These are phyloP conservation scores for Aphidius colemani DNA, from an alignment of 2,888 invertebrate genomes.

Conservation along the genomic window DNA sequence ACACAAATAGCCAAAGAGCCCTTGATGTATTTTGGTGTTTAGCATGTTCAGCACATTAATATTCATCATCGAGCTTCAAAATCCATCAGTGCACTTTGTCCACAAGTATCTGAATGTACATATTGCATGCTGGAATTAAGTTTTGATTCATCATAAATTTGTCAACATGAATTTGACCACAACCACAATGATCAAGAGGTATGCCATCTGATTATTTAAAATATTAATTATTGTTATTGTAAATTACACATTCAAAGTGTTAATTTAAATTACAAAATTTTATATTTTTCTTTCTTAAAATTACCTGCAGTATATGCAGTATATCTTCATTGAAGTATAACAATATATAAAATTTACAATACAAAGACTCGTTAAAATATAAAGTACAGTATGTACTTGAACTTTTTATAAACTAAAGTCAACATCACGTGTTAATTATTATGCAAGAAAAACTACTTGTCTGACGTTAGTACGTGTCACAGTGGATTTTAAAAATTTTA, in stretches of 20 bases:
- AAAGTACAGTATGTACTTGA: conserved; percentile 1
- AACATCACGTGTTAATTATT: too few relatives aligned
- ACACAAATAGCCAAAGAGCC: conserved; percentile 26
- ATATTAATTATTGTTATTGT: too few relatives aligned
- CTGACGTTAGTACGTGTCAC: conserved; percentile 12
- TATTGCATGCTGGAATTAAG: too few relatives aligned
- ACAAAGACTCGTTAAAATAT: not conserved
- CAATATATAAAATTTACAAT: too few relatives aligned
- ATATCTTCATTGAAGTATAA: too few relatives aligned
- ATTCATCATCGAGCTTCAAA: conserved; percentile 47
- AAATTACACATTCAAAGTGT: not conserved
- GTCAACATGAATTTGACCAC: not conserved
- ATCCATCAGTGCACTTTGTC: conserved; percentile 13
- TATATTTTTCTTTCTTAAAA: too few relatives aligned
- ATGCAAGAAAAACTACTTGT: not conserved
- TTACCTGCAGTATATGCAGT: too few relatives aligned
- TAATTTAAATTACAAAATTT: too few relatives aligned
- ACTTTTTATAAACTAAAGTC: conserved; percentile 6
- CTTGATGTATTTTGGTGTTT: conserved; percentile 37
- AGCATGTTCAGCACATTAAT: conserved; percentile 59
- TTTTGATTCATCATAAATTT: conserved; percentile 11
- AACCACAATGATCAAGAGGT: too few relatives aligned
- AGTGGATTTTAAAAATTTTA: conserved; percentile 17
- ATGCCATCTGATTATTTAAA: too few relatives aligned
- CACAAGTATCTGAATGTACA: too few relatives aligned